Evolutionary conservation across 2,888 invertebrate species (phyloP).

Genomic region (Archips crataeganus): DNA sequence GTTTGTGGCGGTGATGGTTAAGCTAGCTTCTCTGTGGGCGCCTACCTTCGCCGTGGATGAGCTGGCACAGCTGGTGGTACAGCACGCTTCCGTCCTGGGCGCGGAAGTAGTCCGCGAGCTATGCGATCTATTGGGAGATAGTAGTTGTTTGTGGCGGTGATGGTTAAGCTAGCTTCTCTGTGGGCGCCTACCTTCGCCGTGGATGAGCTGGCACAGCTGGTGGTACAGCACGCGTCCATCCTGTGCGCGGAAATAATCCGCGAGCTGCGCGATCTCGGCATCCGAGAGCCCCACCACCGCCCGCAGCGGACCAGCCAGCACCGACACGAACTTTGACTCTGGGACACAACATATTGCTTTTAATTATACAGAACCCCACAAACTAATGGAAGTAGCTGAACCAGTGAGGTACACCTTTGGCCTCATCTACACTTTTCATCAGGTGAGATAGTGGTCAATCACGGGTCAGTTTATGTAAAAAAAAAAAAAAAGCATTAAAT

Average conservation of each 20-base stretch:
- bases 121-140: too few relatives aligned
- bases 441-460: too few relatives aligned
- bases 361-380: too few relatives aligned
- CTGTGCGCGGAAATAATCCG: conserved; percentile 92
- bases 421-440: too few relatives aligned
- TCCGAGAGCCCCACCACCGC: conserved; percentile 89
- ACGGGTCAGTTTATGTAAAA: too few relatives aligned
- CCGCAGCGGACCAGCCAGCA: conserved; percentile 89
- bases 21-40: too few relatives aligned
- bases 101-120: conserved; percentile 91
- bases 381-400: too few relatives aligned
- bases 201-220: conserved; percentile 91
- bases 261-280: conserved; percentile 89
- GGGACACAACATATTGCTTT: background rate
- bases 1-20: too few relatives aligned
- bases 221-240: conserved; percentile 92
- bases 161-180: too few relatives aligned
- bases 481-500: too few relatives aligned
- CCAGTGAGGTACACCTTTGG: too few relatives aligned
- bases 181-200: conserved; percentile 85
- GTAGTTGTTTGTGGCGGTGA: too few relatives aligned
- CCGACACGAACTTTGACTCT: conserved; percentile 91
- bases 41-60: conserved; percentile 90
- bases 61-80: conserved; percentile 91
- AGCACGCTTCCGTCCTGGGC: conserved; percentile 92